Conservation (phyloP, 35 echinoderm and acorn worm genomes). For the Diadema setosum region DNA sequence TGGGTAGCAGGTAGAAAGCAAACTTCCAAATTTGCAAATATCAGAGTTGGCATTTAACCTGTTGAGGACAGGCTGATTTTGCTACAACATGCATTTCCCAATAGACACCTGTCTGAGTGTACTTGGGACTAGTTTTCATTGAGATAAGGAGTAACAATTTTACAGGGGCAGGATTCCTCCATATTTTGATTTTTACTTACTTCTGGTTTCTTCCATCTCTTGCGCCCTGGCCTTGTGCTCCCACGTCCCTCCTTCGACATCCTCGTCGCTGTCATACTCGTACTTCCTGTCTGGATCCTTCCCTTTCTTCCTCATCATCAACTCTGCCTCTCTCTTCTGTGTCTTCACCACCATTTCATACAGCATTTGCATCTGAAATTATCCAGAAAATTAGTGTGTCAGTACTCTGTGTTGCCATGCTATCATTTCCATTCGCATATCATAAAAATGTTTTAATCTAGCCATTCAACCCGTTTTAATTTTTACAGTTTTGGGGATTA, state of each 20-base stretch:
- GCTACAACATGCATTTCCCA: no score
- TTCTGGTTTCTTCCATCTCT: constrained; percentile 79
- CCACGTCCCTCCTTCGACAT: constrained; percentile 87
- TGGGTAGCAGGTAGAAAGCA: no score
- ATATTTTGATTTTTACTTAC: constrained; percentile 65
- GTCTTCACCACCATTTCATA: constrained; percentile 59
- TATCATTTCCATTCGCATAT: no score
- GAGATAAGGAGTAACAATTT: no score
- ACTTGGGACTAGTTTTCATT: no score
- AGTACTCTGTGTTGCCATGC: not conserved
- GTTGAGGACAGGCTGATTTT: no score
- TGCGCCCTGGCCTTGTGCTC: constrained; percentile 78
- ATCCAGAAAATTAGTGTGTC: not conserved
- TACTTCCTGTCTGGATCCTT: constrained; percentile 66
- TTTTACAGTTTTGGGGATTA: no score
- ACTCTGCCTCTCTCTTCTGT: constrained; percentile 54
- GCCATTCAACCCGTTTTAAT: no score
- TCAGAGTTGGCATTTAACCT: no score
- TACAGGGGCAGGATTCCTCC: constrained; percentile 68
- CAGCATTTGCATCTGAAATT: constrained; percentile 60
- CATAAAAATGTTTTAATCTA: no score
- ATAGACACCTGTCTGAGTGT: no score
- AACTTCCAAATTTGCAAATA: no score
- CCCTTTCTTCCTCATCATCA: constrained; percentile 33
- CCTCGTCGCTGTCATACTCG: constrained; percentile 98